Evolutionary conservation across 2,888 invertebrate species (phyloP), one percentile per base, ranked within the genome.

Genomic region (Notocelia uddmanniana): DNA sequence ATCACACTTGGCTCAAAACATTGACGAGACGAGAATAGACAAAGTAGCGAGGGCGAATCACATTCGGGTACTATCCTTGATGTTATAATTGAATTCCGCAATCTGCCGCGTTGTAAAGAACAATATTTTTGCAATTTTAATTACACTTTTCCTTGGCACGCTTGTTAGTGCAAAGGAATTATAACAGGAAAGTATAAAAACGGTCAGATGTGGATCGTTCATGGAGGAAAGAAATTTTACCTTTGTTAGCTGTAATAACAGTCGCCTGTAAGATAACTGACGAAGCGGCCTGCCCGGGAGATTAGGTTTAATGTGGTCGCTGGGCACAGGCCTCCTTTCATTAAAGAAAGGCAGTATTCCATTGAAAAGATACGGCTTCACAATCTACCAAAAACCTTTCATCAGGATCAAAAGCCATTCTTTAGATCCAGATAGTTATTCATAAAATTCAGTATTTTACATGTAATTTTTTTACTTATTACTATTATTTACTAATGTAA

Each of bases 1-100:
- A 34, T 68, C 41, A 58, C 19, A 13, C 67, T n/a, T 19, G 13
- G 15, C 58, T 45, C n/a, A 8, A 18, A 41, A 45, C 19, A 52
- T 41, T 62, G 50, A 31, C 37, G 60, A 48, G 18, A 41, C 68
- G 15, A 59, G 19, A 60, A 68, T 69, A 69, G 41, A 69, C 45
- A 9, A 34, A 31, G 5, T 13, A 69, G 55, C 69, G 37, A 69
- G 59, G 59, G 37, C 55, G 57, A 31, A 50, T 58, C 11, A 1
- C n/a, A 48, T 31, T 34, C 48, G 57, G 31, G 18, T 57, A 57
- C 11, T 26, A 58, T 48, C 68, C 58, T 68, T 68, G 52, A 52
- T 13, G 23, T 52, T 59, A 50, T 59, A 41, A 60, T 68, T 3
- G 26, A 45, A 63, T 26, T 62, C 41, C 31, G 31, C 50, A 31